Base-by-base conservation (phyloP, 2,888 invertebrate species). In the Dugesia japonica region DNA sequence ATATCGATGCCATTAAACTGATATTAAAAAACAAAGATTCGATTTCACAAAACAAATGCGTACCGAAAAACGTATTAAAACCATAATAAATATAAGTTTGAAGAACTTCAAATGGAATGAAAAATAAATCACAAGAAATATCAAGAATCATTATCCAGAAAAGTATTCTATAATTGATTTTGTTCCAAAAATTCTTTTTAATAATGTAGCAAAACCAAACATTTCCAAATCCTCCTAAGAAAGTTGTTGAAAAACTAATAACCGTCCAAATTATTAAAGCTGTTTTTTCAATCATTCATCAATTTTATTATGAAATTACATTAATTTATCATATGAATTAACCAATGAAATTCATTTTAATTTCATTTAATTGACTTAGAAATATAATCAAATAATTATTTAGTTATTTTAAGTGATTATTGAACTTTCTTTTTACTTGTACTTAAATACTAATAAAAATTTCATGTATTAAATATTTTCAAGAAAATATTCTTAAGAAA, bases 71-170 rank as follows among this genome's bases (percentile, higher is more conserved):
- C 1, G 17, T 31, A 27, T 72, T 28, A 71, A 71, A 76, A 26
- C 7, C 7, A 23, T 75, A 26, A 13, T 71, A 28, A 1, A 17
- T 1, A 23, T 73, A 74, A 28, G 76, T 71, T 28, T 76, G 76
- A 1, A 76, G 23, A 1, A 71, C 33, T 72, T 76, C 76, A 28
- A 76, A 28, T 28, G 72, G 76, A 28, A 76, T 76, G 26, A 76
- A 76, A 13, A 76, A 28, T 23, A 71, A 23, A 23, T 76, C 76
- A 26, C 71, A 76, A 20, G 31, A 9, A 4, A 23, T 28, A 31
- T 76, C 76, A 20, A 20, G 15, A 28, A 76, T 56, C 4, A 71
- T 27, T 4, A 72, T 71, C 27, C 76, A 71, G 4, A 76, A 26
- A 9, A 76, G 31, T 4, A 76, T 71, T 31, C 27, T 20, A 23